Conservation (phyloP, 1,140 invertebrate genomes). For the Drosophila kanapiae region DNA sequence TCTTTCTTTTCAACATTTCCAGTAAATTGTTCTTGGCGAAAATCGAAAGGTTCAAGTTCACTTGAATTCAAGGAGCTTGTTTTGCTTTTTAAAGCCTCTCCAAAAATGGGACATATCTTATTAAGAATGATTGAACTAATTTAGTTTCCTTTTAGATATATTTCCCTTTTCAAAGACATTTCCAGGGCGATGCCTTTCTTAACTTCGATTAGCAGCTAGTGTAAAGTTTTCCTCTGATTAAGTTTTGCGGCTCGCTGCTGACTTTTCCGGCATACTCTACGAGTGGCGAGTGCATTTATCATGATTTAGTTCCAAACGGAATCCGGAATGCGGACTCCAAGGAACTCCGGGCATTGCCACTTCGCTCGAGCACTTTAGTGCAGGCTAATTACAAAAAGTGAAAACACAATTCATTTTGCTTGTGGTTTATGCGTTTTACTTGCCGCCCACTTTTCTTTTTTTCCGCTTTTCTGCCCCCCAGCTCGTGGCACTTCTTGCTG, state of each 20-base stretch:
- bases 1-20: neutral
- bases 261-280: slow-evolving; percentile 2
- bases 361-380: slow-evolving; percentile 41
- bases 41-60: slow-evolving; percentile 20
- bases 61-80: neutral
- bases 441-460: slow-evolving; percentile 6
- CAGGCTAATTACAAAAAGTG: slow-evolving; percentile 79
- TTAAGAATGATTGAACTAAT: neutral
- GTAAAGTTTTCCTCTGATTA: slow-evolving; percentile 34
- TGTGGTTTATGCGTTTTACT: slow-evolving; percentile 71
- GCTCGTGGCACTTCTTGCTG: slow-evolving; percentile 40
- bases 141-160: neutral
- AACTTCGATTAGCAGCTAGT: slow-evolving; percentile 35
- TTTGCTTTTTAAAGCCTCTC: too few species aligned
- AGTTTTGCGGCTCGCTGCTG: slow-evolving; percentile 13
- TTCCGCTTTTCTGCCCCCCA: neutral
- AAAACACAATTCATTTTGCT: slow-evolving; percentile 79
- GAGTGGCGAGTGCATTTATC: slow-evolving; percentile 42
- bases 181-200: slow-evolving; percentile 3
- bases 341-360: neutral
- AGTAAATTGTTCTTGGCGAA: neutral
- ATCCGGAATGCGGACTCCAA: slow-evolving; percentile 2
- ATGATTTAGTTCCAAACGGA: slow-evolving; percentile 36
- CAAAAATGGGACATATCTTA: neutral
- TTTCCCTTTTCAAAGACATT: neutral